These are phyloP conservation scores for Thera obeliscata DNA, from an alignment of 2,888 invertebrate species.

Conservation along the genomic window DNA sequence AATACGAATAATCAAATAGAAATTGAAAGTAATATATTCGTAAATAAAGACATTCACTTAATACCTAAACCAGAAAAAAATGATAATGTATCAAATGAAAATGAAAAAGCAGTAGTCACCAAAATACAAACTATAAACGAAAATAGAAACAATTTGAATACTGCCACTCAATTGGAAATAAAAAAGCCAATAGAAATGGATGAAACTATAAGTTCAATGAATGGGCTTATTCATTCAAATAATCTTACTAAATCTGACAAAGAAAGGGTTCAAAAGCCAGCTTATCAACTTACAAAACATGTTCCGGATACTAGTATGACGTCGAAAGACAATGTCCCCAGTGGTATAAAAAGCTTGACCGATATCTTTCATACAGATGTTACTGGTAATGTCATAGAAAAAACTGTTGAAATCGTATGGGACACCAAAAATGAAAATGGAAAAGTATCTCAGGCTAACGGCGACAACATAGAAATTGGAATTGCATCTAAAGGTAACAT, in stretches of 20 bases:
- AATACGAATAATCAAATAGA: slow-evolving; percentile 7
- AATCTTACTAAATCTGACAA: background rate
- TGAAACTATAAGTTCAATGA: background rate
- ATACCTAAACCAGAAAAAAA: slow-evolving; percentile 8
- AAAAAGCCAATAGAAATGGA: background rate
- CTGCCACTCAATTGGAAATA: background rate
- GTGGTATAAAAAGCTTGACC: background rate
- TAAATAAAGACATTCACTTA: slow-evolving; percentile 5
- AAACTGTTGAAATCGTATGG: background rate
- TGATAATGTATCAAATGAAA: background rate
- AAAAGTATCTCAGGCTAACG: background rate
- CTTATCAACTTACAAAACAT: background rate
- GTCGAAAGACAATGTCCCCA: background rate
- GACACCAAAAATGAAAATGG: background rate
- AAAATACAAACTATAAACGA: background rate
- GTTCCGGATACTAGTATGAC: background rate
- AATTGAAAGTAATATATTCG: background rate
- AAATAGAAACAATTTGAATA: background rate
- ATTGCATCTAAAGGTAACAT: background rate
- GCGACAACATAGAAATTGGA: background rate
- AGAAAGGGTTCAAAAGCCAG: background rate
- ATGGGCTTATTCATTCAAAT: background rate
- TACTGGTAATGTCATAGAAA: background rate
- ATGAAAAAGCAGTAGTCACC: background rate
- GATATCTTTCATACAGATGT: background rate